Percentiles rank a stretch among this genome's conserved stretches.
Conservation (phyloP, 2,888 invertebrate genomes). For the Lasius platythorax region DNA sequence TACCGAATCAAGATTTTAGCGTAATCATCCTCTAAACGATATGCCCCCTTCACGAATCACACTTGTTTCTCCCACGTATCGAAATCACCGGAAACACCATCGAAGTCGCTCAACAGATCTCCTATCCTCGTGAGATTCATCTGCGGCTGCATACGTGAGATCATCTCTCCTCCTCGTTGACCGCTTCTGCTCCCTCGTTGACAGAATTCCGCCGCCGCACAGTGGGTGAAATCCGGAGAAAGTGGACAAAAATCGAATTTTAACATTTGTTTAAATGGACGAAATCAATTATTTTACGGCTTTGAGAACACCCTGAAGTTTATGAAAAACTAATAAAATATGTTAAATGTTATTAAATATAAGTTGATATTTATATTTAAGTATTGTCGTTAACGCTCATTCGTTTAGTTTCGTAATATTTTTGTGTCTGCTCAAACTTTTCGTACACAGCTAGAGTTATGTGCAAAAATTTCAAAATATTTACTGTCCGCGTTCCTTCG, state of each 20-base stretch:
- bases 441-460: not conserved
- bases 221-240: not conserved
- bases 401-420: not conserved
- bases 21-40: not conserved
- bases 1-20: not conserved
- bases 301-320: not conserved
- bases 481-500: not conserved
- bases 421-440: not conserved
- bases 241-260: not conserved
- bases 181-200: too few relatives aligned
- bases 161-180: too few relatives aligned
- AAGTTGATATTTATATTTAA: slow-evolving; percentile 8
- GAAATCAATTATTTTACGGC: not conserved
- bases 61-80: not conserved
- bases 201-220: not conserved
- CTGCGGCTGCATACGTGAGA: not conserved
- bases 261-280: not conserved
- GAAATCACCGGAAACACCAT: not conserved
- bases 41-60: not conserved
- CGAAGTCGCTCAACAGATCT: not conserved
- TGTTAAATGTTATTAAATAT: not conserved
- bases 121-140: too few relatives aligned
- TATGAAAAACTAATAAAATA: not conserved
- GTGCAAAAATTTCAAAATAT: not conserved
- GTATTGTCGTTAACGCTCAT: not conserved